Evolutionary conservation across 1,140 invertebrate genomes (phyloP), one percentile per base, ranked within the genome.

Genomic region (Macrocentrus cingulum): DNA sequence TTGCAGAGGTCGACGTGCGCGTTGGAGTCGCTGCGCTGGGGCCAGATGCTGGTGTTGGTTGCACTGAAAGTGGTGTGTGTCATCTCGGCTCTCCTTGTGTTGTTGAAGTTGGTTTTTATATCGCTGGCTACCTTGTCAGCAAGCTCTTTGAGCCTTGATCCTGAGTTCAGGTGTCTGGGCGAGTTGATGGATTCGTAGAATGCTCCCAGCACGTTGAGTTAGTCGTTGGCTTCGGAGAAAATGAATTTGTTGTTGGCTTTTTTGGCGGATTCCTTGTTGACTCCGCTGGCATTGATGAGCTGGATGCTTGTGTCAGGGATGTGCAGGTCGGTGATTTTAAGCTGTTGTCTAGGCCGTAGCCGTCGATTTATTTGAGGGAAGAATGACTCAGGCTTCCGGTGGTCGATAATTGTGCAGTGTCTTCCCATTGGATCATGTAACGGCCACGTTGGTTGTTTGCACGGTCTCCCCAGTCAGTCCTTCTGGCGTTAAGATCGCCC

Each of bases 361-460:
- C 52, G 13, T 11, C 44, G 45, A 18, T 53, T 59, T 6, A 59
- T 45, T 32, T 44, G 44, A n/a, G 41, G 52, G 15, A 55, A 55
- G 48, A 49, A 57, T 6, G 29, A 8, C 8, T 18, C 29, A 9
- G 59, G 22, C 5, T 55, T 13, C 7, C 23, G 16, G 52, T 45
- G 42, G 18, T 55, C 39, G 8, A 60, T 25, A 13, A 16, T 23
- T 1, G 1, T 32, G n/a, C 1, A 15, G 2, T 2, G 4, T 56
- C 1, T 32, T 56, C 46, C 56, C 56, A 57, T 22, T 16, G 29
- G 16, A 3, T 22, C 1, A 50, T 8, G 11, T 23, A 19, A 32
- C 11, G 25, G 5, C 56, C 56, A 29, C 48, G 29, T 32, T 42
- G 36, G 7, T 49, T 57, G 19, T 44, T 46, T 1, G 1, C 1